These are phyloP conservation scores for Arremon aurantiirostris DNA, from an alignment of 2,797 vertebrate species.

Conservation along the genomic window DNA sequence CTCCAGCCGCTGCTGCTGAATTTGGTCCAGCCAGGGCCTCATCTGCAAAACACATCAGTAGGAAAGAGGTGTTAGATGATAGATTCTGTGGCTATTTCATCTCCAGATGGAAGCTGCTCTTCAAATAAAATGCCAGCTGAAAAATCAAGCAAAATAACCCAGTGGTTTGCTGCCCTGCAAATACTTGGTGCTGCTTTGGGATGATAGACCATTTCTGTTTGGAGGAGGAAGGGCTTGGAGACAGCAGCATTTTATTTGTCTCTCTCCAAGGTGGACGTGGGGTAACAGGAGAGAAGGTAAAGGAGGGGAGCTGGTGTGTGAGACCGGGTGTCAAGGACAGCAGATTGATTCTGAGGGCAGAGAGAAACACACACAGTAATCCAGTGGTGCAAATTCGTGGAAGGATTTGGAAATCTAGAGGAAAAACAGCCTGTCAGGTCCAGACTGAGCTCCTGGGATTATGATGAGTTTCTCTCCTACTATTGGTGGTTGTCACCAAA, in stretches of 20 bases:
- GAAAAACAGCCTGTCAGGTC: background rate
- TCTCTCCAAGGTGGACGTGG: background rate
- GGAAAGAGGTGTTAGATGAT: background rate
- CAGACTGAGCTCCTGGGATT: background rate
- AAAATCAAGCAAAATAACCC: background rate
- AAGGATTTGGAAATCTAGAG: background rate
- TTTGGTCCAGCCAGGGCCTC: background rate
- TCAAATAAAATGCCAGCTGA: background rate
- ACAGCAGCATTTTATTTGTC: background rate
- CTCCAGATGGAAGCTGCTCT: background rate
- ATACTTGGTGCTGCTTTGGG: background rate
- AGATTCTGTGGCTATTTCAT: background rate
- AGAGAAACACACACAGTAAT: background rate
- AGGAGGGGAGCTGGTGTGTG: background rate
- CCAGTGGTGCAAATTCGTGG: background rate
- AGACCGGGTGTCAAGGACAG: background rate
- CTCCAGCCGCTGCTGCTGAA: background rate
- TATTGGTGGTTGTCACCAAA: conserved; percentile 45
- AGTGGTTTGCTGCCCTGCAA: background rate
- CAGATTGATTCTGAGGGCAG: background rate
- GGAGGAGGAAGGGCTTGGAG: background rate
- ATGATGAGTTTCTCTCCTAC: background rate
- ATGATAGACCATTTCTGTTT: background rate
- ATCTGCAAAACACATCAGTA: conserved; percentile 9
- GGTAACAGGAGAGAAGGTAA: background rate